Conservation (phyloP, 2,888 invertebrate genomes). For the Chloroclysta siterata region DNA sequence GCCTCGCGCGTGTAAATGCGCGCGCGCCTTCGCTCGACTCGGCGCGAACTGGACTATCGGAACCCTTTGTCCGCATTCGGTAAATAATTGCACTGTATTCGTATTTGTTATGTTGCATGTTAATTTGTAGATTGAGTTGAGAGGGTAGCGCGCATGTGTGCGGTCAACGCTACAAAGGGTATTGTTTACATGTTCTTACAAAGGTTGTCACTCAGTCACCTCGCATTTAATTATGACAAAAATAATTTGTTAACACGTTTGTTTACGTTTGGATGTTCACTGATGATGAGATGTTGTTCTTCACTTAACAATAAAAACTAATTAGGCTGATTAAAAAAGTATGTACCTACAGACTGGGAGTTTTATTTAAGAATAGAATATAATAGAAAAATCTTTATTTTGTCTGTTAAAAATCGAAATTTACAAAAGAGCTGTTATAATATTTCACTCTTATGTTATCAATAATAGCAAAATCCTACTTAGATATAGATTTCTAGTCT, state of each 20-base stretch:
- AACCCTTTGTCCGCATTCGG: conserved; percentile 62
- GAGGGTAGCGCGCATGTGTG: conserved; percentile 44
- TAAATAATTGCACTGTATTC: conserved; percentile 56
- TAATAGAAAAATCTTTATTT: too few species aligned
- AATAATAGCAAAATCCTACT: too few species aligned
- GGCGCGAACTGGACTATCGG: conserved; percentile 46
- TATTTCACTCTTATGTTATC: too few species aligned
- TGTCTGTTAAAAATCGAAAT: too few species aligned
- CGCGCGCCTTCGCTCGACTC: conserved; percentile 53
- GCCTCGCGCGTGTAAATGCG: conserved; percentile 65
- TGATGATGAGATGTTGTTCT: too few species aligned
- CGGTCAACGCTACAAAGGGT: conserved; percentile 47
- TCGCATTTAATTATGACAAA: conserved; percentile 19
- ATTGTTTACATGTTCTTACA: conserved; percentile 30
- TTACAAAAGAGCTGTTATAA: too few species aligned
- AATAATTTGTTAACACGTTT: conserved; percentile 10
- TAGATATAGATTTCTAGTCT: too few species aligned
- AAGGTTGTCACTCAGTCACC: conserved; percentile 22
- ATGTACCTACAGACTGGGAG: too few species aligned
- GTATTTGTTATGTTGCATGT: conserved; percentile 55
- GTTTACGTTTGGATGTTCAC: not conserved
- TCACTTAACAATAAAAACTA: too few species aligned
- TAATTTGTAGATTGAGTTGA: conserved; percentile 58
- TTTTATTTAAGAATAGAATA: too few species aligned
- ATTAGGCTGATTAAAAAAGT: too few species aligned